A percentile compares a stretch with the other conserved stretches of the same genome.
Conservation (phyloP, 2,888 invertebrate species). For the Pristionchus maxplancki region DNA sequence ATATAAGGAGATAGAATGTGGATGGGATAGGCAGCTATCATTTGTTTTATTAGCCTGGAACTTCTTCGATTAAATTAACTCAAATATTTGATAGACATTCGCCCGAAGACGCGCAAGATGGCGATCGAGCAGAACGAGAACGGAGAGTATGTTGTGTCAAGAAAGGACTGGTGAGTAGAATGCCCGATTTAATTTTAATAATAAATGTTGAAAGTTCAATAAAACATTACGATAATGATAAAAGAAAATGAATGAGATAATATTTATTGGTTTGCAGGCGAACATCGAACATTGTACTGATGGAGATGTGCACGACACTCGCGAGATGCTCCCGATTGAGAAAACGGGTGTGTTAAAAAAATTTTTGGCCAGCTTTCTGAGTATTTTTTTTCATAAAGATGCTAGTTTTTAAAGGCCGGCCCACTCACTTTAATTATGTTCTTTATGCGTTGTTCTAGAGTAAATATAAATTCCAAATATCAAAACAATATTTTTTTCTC, state of each 20-base stretch:
- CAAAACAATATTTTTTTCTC: too few species aligned
- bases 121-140: slow-evolving; percentile 34
- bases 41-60: background rate
- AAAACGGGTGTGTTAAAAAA: slow-evolving; percentile 56
- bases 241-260: background rate
- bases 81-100: too few species aligned
- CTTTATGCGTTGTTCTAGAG: too few species aligned
- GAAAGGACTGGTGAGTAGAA: slow-evolving; percentile 45
- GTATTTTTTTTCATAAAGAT: background rate
- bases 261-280: slow-evolving; percentile 21
- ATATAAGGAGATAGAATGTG: too few species aligned
- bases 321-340: slow-evolving; percentile 63
- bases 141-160: slow-evolving; percentile 32
- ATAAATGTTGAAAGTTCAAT: too few species aligned
- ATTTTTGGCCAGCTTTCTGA: too few species aligned
- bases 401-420: too few species aligned
- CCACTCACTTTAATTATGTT: too few species aligned
- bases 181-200: too few species aligned
- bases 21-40: too few species aligned
- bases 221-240: too few species aligned
- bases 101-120: slow-evolving; percentile 50
- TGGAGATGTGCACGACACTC: slow-evolving; percentile 65
- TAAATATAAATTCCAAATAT: too few species aligned
- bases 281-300: slow-evolving; percentile 52
- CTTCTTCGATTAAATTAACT: background rate